These are phyloP conservation scores for Myathropa florea DNA, from an alignment of 2,888 invertebrate species.

Conservation along the genomic window DNA sequence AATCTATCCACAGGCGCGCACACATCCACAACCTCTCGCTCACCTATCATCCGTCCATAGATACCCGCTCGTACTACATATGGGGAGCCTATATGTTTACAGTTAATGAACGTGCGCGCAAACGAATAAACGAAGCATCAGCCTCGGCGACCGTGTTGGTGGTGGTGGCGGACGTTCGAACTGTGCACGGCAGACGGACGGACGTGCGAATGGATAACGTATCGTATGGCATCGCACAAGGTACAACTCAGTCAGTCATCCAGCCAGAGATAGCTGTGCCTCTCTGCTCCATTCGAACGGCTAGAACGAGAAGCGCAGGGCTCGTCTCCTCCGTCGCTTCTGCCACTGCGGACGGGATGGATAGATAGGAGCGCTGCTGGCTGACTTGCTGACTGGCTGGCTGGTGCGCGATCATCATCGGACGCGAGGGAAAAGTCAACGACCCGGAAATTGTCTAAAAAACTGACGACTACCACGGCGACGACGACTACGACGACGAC, in stretches of 20 bases:
- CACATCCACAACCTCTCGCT: constrained; percentile 37
- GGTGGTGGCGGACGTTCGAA: background rate
- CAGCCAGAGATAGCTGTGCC: constrained; percentile 53
- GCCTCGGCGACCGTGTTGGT: constrained; percentile 18
- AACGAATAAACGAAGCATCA: constrained; percentile 54
- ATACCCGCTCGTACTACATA: constrained; percentile 7
- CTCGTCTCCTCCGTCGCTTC: constrained; percentile 29
- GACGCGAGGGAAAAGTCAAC: constrained; percentile 78
- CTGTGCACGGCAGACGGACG: constrained; percentile 12
- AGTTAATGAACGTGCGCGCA: constrained; percentile 68
- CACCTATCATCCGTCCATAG: constrained; percentile 38
- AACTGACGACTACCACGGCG: constrained; percentile 75
- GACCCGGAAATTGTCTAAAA: constrained; percentile 80
- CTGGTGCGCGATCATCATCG: constrained; percentile 55
- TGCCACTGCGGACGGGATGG: constrained; percentile 44
- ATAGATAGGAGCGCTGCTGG: constrained; percentile 58
- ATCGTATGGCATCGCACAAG: constrained; percentile 66
- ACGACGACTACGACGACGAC: constrained; percentile 60
- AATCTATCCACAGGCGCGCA: constrained; percentile 18
- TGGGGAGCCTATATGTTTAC: constrained; percentile 65
- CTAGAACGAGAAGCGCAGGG: constrained; percentile 37
- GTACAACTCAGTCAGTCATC: constrained; percentile 68
- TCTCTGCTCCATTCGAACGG: constrained; percentile 16
- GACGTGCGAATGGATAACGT: constrained; percentile 62
- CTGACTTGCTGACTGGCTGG: constrained; percentile 7